A percentile compares a stretch with the other conserved stretches of the same genome.
phyloP scores from a whole-genome alignment of 2,797 vertebrate genomes.

The Pampus argenteus region DNA sequence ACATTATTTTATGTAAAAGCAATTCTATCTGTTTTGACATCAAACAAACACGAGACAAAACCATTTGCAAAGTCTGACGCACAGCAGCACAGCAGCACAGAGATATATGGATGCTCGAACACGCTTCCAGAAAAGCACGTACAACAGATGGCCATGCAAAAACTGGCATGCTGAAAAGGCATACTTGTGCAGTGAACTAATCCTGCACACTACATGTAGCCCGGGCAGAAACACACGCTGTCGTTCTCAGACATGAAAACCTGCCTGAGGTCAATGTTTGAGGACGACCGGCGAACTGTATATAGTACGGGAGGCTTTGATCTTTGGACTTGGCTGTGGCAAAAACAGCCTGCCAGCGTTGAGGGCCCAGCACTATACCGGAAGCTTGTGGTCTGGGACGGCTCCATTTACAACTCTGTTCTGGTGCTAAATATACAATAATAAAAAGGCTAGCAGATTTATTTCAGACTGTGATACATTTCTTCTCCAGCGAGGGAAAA shows the following conservation, averaged over 20 bases:
- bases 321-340: constrained; percentile 67
- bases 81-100: too few species aligned
- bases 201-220: constrained; percentile 36
- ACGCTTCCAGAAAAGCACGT: constrained; percentile 44
- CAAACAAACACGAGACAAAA: constrained; percentile 34
- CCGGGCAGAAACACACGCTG: constrained; percentile 51
- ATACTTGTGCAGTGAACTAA: constrained; percentile 50
- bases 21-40: constrained; percentile 25
- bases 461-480: constrained; percentile 79
- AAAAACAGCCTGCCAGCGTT: constrained; percentile 57
- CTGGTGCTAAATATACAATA: constrained; percentile 81
- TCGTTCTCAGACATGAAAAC: constrained; percentile 66
- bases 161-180: constrained; percentile 49
- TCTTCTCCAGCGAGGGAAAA: constrained; percentile 62
- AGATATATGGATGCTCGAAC: constrained; percentile 16
- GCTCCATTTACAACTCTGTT: constrained; percentile 73
- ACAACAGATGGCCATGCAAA: constrained; percentile 36
- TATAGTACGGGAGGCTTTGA: constrained; percentile 71
- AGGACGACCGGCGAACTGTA: constrained; percentile 59
- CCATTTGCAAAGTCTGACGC: constrained; percentile 15
- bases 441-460: constrained; percentile 83
- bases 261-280: constrained; percentile 59
- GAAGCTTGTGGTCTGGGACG: constrained; percentile 78
- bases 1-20: not conserved
- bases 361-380: constrained; percentile 63